Conservation (phyloP, 1,140 invertebrate species). For the Heliothis subflexa region DNA sequence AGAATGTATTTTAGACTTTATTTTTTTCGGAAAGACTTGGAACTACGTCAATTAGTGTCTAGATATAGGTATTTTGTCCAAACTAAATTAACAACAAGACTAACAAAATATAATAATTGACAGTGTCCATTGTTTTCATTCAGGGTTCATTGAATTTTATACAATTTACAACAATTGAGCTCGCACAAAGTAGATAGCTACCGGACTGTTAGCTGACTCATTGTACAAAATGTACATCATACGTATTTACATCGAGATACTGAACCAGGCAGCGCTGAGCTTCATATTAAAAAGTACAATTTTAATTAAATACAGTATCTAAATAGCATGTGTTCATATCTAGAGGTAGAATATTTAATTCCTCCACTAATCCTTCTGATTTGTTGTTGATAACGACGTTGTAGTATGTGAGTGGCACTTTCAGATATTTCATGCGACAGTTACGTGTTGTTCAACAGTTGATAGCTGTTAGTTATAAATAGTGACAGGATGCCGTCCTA, state of each 20-base stretch:
- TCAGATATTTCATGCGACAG: conserved; percentile 15
- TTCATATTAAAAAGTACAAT: background rate
- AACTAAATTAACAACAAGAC: background rate
- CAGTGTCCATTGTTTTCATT: background rate
- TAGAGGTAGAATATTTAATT: conserved; percentile 33
- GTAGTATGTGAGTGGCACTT: conserved; percentile 4
- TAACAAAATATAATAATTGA: background rate
- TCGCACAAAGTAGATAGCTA: background rate
- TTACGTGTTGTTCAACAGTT: background rate
- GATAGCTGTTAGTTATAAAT: background rate
- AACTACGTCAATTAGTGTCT: background rate
- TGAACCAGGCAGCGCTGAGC: background rate
- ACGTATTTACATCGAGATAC: background rate
- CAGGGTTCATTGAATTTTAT: no score
- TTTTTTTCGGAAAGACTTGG: background rate
- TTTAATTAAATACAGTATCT: conserved; percentile 33
- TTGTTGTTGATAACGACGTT: conserved; percentile 20
- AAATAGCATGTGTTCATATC: conserved; percentile 7
- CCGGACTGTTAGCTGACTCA: background rate
- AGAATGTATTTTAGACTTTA: background rate
- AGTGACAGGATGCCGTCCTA: conserved; percentile 2
- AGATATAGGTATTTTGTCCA: background rate
- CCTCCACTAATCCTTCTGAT: conserved; percentile 27
- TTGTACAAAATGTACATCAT: background rate
- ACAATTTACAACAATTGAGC: background rate